These are phyloP conservation scores for Embiotoca jacksoni DNA, from an alignment of 2,113 vertebrate species.

Conservation along the genomic window DNA sequence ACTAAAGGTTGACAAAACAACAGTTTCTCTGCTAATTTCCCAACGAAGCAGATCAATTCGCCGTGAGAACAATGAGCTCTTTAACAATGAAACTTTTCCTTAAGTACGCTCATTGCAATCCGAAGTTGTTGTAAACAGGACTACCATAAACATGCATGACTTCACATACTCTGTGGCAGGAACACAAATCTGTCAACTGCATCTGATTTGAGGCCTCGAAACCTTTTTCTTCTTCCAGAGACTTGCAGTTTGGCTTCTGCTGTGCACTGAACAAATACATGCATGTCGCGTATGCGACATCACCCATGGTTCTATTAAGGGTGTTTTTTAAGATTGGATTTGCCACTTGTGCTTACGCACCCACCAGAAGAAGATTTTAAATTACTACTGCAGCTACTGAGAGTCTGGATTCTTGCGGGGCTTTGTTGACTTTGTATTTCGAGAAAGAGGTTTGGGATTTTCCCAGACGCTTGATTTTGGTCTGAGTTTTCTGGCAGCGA, in stretches of 20 bases:
- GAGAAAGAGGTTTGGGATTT: slow-evolving; percentile 55
- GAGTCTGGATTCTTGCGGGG: slow-evolving; percentile 48
- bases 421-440: slow-evolving; percentile 62
- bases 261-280: slow-evolving; percentile 36
- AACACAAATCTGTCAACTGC: slow-evolving; percentile 72
- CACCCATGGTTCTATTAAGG: slow-evolving; percentile 32
- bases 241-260: slow-evolving; percentile 21
- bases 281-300: slow-evolving; percentile 26
- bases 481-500: slow-evolving; percentile 20
- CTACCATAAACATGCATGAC: slow-evolving; percentile 65
- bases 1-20: neutral
- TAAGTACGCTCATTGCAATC: slow-evolving; percentile 35
- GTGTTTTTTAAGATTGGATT: slow-evolving; percentile 27
- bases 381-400: slow-evolving; percentile 32
- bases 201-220: slow-evolving; percentile 44
- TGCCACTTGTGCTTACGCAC: slow-evolving; percentile 21
- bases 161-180: slow-evolving; percentile 68
- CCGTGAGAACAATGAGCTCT: slow-evolving; percentile 51
- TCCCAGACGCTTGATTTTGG: slow-evolving; percentile 51
- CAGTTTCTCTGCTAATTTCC: slow-evolving; percentile 2
- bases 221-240: slow-evolving; percentile 44
- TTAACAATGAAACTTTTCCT: slow-evolving; percentile 57
- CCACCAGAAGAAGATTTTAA: slow-evolving; percentile 28
- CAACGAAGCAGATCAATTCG: neutral
- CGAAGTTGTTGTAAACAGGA: slow-evolving; percentile 65